Conservation (phyloP, 2,113 vertebrate species). For the Vulpes lagopus region DNA sequence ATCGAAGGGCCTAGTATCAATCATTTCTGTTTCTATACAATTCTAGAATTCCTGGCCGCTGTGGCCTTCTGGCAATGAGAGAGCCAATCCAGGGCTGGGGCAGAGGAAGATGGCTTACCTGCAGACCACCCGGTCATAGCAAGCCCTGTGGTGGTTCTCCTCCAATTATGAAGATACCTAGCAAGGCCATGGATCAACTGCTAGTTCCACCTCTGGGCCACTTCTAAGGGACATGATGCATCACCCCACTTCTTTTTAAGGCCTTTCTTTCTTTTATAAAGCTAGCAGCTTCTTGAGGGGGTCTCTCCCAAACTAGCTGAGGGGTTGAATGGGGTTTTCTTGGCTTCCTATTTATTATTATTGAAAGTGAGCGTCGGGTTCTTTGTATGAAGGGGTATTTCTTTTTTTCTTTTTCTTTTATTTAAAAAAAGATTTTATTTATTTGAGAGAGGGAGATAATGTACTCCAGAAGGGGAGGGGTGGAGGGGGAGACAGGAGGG, state of each 20-base stretch:
- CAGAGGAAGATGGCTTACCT: background rate
- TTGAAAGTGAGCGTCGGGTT: conserved; percentile 22
- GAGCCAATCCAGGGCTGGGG: background rate
- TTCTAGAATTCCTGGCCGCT: background rate
- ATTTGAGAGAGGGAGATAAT: background rate
- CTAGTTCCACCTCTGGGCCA: background rate
- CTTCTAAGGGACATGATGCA: background rate
- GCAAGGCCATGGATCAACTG: background rate
- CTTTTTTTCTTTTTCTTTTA: background rate
- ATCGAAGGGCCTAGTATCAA: background rate
- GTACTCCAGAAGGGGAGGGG: background rate
- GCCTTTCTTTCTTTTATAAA: conserved; percentile 15
- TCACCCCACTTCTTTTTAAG: background rate
- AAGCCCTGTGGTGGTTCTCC: background rate
- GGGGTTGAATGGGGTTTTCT: background rate
- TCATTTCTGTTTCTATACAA: conserved; percentile 4
- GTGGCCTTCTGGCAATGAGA: background rate
- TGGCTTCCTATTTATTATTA: background rate
- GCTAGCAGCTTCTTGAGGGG: background rate
- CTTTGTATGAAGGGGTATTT: conserved; percentile 1
- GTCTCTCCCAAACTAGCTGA: conserved; percentile 12
- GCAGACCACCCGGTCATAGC: background rate
- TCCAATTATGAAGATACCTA: background rate
- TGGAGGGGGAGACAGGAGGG: background rate
- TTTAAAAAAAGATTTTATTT: background rate